These are phyloP conservation scores for Nerophis ophidion DNA, from an alignment of 2,113 vertebrate genomes.

Conservation along the genomic window DNA sequence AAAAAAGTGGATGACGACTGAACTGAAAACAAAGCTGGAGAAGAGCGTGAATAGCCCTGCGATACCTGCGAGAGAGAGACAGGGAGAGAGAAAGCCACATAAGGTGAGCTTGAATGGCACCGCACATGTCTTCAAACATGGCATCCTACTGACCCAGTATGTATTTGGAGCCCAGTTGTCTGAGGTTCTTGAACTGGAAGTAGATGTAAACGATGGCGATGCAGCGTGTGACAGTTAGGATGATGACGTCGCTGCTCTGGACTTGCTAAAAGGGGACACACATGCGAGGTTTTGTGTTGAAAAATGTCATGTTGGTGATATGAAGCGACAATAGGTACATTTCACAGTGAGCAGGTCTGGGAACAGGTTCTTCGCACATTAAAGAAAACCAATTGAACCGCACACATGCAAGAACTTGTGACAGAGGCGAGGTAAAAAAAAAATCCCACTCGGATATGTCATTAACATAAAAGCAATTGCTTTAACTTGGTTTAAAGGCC, in stretches of 20 bases:
- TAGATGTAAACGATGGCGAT: conserved; percentile 97
- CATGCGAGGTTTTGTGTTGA: background rate
- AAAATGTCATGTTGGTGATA: too few relatives aligned
- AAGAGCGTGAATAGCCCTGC: conserved; percentile 96
- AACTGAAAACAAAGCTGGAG: conserved; percentile 96
- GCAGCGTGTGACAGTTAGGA: conserved; percentile 90
- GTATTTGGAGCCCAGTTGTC: conserved; percentile 95
- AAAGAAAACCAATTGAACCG: background rate
- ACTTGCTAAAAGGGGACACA: conserved; percentile 68
- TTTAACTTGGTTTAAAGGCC: too few relatives aligned
- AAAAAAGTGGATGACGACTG: conserved; percentile 95
- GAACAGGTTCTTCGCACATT: background rate
- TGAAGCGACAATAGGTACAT: too few relatives aligned
- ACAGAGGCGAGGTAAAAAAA: too few relatives aligned
- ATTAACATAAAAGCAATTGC: too few relatives aligned
- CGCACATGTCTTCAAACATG: background rate
- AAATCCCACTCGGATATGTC: too few relatives aligned
- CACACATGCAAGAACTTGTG: too few relatives aligned
- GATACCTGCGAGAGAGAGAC: conserved; percentile 74
- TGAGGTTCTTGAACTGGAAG: conserved; percentile 95
- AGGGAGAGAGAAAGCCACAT: background rate
- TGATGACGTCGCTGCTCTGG: conserved; percentile 89
- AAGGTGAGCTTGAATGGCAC: background rate
- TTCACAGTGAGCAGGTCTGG: too few relatives aligned
- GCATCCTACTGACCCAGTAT: conserved; percentile 80